Evolutionary conservation across 2,113 vertebrate species (phyloP), one percentile per base, ranked within the genome.

Genomic region (Otis tarda): DNA sequence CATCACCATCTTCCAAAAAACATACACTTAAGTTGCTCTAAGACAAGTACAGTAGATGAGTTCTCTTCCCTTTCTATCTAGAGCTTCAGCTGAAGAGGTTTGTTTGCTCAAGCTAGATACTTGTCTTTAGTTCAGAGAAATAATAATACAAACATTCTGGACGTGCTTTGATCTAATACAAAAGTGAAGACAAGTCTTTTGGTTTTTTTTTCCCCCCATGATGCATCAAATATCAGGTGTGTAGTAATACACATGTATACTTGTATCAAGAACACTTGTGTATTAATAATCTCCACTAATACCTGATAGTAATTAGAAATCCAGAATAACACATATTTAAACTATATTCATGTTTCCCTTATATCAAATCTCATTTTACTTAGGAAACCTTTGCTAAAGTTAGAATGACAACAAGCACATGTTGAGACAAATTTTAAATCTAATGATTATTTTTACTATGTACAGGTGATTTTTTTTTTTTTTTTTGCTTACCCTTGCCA

Each of bases 401-500:
- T 56, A 67, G 10, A 64, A 87, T 49, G 28, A 59, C 20, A 69
- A 82, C 86, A 83, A 68, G 5, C 71, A 73, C 21, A 73, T 12
- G 30, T 31, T 67, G 57, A 80, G 23, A 83, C 17, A 84, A 79
- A 82, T 30, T 31, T 50, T 50, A 76, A 52, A 67, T 56, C n/a
- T 71, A 84, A 14, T 89, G 63, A 59, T 52, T 52, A 59, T 27
- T 56, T 55, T 79, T 92, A 75, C 37, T 81, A 37, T 27, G 59
- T 55, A 24, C 12, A 28, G 7, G 18, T 76, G 50, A 53, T 22
- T 45, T 67, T 43, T 59, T 31, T 19, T 83, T 19, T 27, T 61
- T 87, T 88, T 69, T 80, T 68, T 55, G 89, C 99, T 98, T 97
- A 99, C 99, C 99, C 99, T 98, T 99, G 99, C 99, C 99, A 99